Conservation (phyloP, 2,113 vertebrate species). For the Oncorhynchus tshawytscha region DNA sequence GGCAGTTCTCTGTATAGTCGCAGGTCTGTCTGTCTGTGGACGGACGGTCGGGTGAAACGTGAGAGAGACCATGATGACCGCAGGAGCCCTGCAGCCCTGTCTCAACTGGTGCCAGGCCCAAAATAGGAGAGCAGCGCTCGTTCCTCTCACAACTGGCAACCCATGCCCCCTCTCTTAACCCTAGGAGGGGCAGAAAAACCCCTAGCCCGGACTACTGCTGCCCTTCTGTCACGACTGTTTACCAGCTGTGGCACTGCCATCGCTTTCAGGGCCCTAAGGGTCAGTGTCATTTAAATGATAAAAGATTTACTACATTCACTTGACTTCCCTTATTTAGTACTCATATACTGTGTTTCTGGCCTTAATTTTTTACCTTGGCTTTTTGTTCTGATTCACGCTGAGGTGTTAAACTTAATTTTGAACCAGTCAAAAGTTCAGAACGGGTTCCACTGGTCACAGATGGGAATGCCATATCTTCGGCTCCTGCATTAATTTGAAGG, state of each 20-base stretch:
- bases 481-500: slow-evolving; percentile 11
- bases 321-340: too few relatives aligned
- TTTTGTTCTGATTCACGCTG: too few relatives aligned
- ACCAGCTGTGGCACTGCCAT: too few relatives aligned
- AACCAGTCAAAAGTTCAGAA: background rate
- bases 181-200: too few relatives aligned
- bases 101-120: slow-evolving; percentile 2
- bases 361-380: too few relatives aligned
- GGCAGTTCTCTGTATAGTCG: background rate
- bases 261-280: too few relatives aligned
- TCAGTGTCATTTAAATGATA: too few relatives aligned
- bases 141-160: background rate
- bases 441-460: background rate
- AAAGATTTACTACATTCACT: too few relatives aligned
- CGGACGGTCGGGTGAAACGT: background rate
- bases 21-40: background rate
- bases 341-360: too few relatives aligned
- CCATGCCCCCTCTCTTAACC: background rate
- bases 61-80: background rate
- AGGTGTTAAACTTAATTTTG: background rate
- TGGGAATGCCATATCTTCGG: slow-evolving; percentile 7
- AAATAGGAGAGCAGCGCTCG: background rate
- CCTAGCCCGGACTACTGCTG: too few relatives aligned
- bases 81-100: background rate
- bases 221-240: too few relatives aligned